Conservation (phyloP, 2,888 invertebrate genomes). For the Dicranocentrus wangi region DNA sequence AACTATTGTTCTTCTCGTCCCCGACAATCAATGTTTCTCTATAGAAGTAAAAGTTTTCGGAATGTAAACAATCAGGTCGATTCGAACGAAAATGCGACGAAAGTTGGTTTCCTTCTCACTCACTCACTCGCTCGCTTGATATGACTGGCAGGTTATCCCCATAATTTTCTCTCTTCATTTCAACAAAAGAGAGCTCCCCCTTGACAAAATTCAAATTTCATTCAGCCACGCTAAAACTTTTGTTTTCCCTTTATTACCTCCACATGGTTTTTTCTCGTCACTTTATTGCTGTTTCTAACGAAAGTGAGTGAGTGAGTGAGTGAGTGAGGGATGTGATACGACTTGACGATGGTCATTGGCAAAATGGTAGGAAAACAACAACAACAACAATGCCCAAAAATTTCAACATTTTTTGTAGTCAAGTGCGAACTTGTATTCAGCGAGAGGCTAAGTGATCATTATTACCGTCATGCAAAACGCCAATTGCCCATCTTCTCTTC, state of each 20-base stretch:
- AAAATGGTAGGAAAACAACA: conserved; percentile 15
- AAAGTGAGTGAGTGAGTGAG: conserved; percentile 53
- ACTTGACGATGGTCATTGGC: too few species aligned
- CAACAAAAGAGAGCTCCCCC: too few species aligned
- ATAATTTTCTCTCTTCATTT: too few species aligned
- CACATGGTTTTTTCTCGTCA: conserved; percentile 5
- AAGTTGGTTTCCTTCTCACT: too few species aligned
- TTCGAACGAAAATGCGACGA: too few species aligned
- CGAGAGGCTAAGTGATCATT: conserved; percentile 49
- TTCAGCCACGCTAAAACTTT: background rate
- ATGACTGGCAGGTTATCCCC: too few species aligned
- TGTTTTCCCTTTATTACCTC: background rate
- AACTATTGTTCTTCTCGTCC: background rate
- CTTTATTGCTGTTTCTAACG: conserved; percentile 35
- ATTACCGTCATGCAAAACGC: conserved; percentile 56
- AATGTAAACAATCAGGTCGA: too few species aligned
- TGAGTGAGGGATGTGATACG: background rate
- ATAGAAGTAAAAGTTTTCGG: too few species aligned
- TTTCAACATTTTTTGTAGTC: too few species aligned
- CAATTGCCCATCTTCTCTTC: conserved; percentile 22
- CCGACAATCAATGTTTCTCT: background rate
- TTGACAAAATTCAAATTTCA: too few species aligned
- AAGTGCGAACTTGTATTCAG: conserved; percentile 38
- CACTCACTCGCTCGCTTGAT: too few species aligned
- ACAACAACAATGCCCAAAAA: conserved; percentile 31